These are phyloP conservation scores for Alcedo quadribrachys DNA, from an alignment of 2,797 vertebrate species.

Conservation along the genomic window DNA sequence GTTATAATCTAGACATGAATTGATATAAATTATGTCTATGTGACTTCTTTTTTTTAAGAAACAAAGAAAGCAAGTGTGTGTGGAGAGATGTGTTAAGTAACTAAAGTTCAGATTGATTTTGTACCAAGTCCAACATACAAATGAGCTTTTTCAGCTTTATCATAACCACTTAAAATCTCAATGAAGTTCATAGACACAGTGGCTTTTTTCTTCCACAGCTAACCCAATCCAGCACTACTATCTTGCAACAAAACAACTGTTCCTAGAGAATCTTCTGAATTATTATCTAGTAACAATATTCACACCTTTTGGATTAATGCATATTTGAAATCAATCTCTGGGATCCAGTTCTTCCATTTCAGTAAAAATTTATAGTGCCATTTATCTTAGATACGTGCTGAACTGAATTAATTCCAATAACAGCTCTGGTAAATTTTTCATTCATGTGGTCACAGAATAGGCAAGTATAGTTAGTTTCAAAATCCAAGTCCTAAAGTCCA, in stretches of 20 bases:
- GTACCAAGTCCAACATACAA: background rate
- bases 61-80: background rate
- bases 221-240: background rate
- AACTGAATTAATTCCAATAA: background rate
- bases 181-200: background rate
- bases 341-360: background rate
- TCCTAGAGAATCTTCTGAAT: background rate
- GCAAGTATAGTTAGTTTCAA: background rate
- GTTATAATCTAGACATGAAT: background rate
- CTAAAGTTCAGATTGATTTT: background rate
- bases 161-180: background rate
- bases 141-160: background rate
- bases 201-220: background rate
- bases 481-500: background rate
- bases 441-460: background rate
- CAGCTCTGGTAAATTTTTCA: background rate
- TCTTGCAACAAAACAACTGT: background rate
- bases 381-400: background rate
- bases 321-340: background rate
- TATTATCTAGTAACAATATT: background rate
- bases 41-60: background rate
- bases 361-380: background rate
- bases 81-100: background rate
- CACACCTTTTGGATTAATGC: background rate
- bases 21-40: background rate